These are phyloP conservation scores for Heliconius melpomene DNA, from an alignment of 1,140 invertebrate genomes.

Conservation along the genomic window DNA sequence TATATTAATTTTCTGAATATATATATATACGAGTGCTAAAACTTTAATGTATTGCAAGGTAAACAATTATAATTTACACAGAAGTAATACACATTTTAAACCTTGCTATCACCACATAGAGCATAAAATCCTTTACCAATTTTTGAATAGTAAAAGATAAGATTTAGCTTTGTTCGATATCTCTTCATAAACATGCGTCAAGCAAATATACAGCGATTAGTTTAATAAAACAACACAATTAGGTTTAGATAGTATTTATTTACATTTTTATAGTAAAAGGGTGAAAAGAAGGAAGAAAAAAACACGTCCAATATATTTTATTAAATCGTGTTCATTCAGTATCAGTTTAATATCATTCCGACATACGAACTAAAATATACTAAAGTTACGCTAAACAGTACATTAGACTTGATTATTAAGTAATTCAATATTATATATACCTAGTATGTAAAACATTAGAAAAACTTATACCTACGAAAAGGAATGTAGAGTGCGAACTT, in stretches of 20 bases:
- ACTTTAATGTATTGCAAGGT: background rate
- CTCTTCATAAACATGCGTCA: slow-evolving; percentile 31
- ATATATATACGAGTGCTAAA: background rate
- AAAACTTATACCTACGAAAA: slow-evolving; percentile 35
- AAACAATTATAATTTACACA: background rate
- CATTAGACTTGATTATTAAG: slow-evolving; percentile 41
- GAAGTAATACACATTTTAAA: background rate
- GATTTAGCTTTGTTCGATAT: background rate
- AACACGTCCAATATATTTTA: slow-evolving; percentile 57
- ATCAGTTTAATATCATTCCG: slow-evolving; percentile 42
- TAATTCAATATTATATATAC: background rate
- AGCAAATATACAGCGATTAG: slow-evolving; percentile 41
- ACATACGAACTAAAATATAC: slow-evolving; percentile 1
- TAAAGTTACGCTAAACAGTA: slow-evolving; percentile 24
- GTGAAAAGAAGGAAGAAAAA: slow-evolving; percentile 60
- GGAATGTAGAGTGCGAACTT: slow-evolving; percentile 61
- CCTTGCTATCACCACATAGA: background rate
- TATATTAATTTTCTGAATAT: background rate
- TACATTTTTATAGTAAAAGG: slow-evolving; percentile 60
- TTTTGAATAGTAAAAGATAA: background rate
- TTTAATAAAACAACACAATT: slow-evolving; percentile 68
- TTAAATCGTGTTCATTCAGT: slow-evolving; percentile 46
- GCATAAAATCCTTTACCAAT: slow-evolving; percentile 1
- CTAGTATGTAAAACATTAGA: slow-evolving; percentile 38
- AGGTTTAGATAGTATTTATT: slow-evolving; percentile 49